Evolutionary conservation across 2,797 vertebrate species (phyloP).

Genomic region (Sebastes diaconus): DNA sequence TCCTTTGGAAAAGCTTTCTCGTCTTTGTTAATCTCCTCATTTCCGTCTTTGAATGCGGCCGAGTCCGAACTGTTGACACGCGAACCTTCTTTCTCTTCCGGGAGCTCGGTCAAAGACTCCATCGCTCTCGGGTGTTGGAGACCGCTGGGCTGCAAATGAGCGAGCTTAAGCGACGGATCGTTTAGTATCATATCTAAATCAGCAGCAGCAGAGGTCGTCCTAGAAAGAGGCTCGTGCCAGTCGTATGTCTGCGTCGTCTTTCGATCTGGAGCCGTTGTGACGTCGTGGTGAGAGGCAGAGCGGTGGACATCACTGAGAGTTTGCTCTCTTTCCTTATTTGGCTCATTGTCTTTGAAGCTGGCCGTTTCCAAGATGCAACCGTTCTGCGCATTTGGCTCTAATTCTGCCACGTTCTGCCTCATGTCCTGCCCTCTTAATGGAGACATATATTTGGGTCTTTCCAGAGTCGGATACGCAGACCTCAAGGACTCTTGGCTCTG

Average conservation of each 20-base stretch:
- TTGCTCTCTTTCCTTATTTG: conserved; percentile 12
- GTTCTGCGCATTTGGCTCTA: conserved; percentile 21
- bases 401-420: conserved; percentile 48
- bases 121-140: conserved; percentile 86
- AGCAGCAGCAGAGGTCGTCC: conserved; percentile 81
- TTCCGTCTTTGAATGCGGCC: neutral
- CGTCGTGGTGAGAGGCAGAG: conserved; percentile 68
- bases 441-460: conserved; percentile 60
- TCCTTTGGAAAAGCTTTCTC: neutral
- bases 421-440: conserved; percentile 72
- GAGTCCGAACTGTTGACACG: conserved; percentile 18
- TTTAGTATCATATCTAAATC: conserved; percentile 73
- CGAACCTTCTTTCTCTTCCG: conserved; percentile 87
- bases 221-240: conserved; percentile 65
- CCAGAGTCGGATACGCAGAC: conserved; percentile 81
- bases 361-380: neutral
- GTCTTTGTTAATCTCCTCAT: neutral
- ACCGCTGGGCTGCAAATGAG: conserved; percentile 81
- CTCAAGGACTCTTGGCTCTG: conserved; percentile 80
- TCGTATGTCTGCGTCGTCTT: conserved; percentile 10
- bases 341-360: conserved; percentile 8
- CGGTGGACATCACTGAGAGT: conserved; percentile 29
- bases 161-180: conserved; percentile 68
- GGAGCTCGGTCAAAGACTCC: conserved; percentile 87
- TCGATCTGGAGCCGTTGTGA: conserved; percentile 52